Evolutionary conservation across 2,113 vertebrate genomes (phyloP).

Genomic region (Bubo scandiacus): DNA sequence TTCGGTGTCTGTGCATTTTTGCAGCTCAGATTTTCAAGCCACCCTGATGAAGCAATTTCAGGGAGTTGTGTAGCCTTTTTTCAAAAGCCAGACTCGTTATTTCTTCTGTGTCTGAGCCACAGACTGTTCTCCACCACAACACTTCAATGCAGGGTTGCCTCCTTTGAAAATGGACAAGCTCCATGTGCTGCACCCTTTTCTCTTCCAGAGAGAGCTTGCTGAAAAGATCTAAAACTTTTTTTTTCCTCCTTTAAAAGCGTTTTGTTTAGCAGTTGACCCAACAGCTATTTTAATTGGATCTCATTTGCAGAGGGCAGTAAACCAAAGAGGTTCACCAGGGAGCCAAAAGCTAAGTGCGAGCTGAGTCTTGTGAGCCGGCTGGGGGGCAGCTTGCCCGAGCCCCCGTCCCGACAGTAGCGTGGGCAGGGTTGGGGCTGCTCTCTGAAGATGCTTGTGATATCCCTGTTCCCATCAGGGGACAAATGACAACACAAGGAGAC

Average conservation of each 20-base stretch:
- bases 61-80: not conserved
- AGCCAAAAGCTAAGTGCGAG: not conserved
- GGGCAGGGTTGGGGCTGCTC: not conserved
- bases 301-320: not conserved
- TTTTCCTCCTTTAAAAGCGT: not conserved
- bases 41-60: not conserved
- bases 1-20: not conserved
- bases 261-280: slow-evolving; percentile 17
- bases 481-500: not conserved
- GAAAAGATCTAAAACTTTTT: not conserved
- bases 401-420: fast-evolving
- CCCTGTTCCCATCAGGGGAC: not conserved
- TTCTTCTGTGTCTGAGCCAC: slow-evolving; percentile 7
- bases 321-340: not conserved
- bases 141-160: not conserved
- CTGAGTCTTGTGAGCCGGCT: not conserved
- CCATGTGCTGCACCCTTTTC: not conserved
- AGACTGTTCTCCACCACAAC: not conserved
- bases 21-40: not conserved
- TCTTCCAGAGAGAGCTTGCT: slow-evolving; percentile 5
- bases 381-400: not conserved
- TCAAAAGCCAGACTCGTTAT: slow-evolving; percentile 21
- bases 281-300: slow-evolving; percentile 11
- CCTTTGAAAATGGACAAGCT: not conserved
- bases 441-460: not conserved